Evolutionary conservation across 2,888 invertebrate species (phyloP).

Genomic region (Amphipoea oculea): DNA sequence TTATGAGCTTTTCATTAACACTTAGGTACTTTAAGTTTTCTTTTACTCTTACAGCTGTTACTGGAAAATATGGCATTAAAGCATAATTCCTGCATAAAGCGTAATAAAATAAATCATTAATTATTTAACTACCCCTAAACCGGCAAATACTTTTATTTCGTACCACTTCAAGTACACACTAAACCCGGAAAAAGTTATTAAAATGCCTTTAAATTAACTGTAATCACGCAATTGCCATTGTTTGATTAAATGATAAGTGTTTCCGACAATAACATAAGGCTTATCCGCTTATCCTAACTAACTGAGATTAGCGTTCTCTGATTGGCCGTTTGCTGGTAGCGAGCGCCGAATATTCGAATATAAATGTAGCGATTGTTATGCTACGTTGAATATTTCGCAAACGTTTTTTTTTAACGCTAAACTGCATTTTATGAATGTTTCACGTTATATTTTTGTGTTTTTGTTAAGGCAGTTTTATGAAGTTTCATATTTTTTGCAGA

Average conservation of each 20-base stretch:
- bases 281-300: conserved; percentile 73
- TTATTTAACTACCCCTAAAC: conserved; percentile 27
- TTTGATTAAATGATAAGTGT: conserved; percentile 53
- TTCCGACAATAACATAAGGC: conserved; percentile 49
- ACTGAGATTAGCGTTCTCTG: conserved; percentile 70
- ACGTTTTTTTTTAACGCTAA: not conserved
- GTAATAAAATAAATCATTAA: conserved; percentile 47
- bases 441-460: not conserved
- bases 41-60: conserved; percentile 11
- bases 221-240: conserved; percentile 38
- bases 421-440: conserved; percentile 24
- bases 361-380: conserved; percentile 19
- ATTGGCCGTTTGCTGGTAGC: conserved; percentile 72
- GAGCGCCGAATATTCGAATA: conserved; percentile 65
- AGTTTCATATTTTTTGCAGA: not conserved
- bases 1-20: conserved; percentile 13
- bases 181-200: not conserved
- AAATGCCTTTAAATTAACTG: conserved; percentile 16
- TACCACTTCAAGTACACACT: conserved; percentile 7
- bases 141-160: conserved; percentile 12
- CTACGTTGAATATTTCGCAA: conserved; percentile 5
- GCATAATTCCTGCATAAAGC: not conserved
- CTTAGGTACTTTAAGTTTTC: not conserved
- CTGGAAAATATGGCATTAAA: conserved; percentile 23
- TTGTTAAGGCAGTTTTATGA: conserved; percentile 17